These are phyloP conservation scores for Prietella phreatophila DNA, from an alignment of 2,113 vertebrate species.

Conservation along the genomic window DNA sequence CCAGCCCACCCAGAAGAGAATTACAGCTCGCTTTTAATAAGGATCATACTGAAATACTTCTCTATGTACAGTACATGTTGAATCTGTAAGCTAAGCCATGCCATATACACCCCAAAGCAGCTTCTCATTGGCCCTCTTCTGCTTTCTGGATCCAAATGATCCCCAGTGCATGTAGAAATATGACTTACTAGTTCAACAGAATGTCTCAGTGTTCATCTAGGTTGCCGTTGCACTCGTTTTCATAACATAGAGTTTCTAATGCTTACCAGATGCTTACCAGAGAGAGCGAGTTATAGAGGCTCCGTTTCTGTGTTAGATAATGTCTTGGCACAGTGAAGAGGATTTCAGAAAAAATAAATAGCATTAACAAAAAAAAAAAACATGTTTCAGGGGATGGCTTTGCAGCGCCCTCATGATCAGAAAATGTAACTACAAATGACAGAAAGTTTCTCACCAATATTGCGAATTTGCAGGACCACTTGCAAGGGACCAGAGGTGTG, in stretches of 20 bases:
- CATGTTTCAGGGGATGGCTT: slow-evolving; percentile 39
- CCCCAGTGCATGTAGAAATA: slow-evolving; percentile 59
- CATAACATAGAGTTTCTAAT: slow-evolving; percentile 71
- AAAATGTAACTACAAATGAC: slow-evolving; percentile 13
- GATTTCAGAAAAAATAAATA: slow-evolving; percentile 72
- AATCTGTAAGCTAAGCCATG: slow-evolving; percentile 27
- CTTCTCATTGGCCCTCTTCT: slow-evolving; percentile 38
- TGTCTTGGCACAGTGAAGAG: slow-evolving; percentile 70
- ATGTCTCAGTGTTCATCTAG: slow-evolving; percentile 63
- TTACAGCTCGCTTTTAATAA: slow-evolving; percentile 59
- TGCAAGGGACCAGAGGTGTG: not conserved
- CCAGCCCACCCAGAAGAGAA: slow-evolving; percentile 70
- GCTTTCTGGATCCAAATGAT: slow-evolving; percentile 46
- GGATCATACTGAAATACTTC: slow-evolving; percentile 54
- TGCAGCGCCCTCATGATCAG: slow-evolving; percentile 25
- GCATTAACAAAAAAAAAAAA: slow-evolving; percentile 45
- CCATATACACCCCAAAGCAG: not conserved
- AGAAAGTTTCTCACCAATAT: not conserved
- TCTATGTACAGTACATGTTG: slow-evolving; percentile 24
- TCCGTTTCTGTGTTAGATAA: slow-evolving; percentile 71
- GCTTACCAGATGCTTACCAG: slow-evolving; percentile 73
- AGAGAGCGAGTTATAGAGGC: slow-evolving; percentile 42
- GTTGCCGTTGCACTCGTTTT: slow-evolving; percentile 67
- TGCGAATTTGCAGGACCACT: not conserved
- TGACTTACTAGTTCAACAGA: slow-evolving; percentile 60